Evolutionary conservation across 2,797 vertebrate genomes (phyloP).

Genomic region (Lepus townsendii): DNA sequence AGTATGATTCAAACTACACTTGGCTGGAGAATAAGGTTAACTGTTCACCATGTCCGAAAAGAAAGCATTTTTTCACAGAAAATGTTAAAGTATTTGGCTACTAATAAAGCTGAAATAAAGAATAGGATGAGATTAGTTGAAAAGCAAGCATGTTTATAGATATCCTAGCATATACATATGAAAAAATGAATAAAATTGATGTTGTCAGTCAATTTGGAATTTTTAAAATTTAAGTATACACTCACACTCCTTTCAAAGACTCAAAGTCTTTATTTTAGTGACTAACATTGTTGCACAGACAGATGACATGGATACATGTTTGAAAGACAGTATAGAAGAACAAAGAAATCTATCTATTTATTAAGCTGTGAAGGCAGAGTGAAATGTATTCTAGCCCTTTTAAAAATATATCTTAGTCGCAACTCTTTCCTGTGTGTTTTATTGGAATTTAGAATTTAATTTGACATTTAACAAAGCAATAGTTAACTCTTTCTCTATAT

Average conservation of each 20-base stretch:
- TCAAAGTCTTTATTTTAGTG: conserved; percentile 24
- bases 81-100: conserved; percentile 59
- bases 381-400: conserved; percentile 57
- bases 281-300: background rate
- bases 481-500: conserved; percentile 74
- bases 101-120: conserved; percentile 37
- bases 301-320: background rate
- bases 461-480: conserved; percentile 76
- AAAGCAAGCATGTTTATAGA: conserved; percentile 6
- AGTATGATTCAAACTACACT: background rate
- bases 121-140: conserved; percentile 15
- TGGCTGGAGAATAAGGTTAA: conserved; percentile 10
- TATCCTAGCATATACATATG: background rate
- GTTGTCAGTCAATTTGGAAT: conserved; percentile 1
- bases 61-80: conserved; percentile 1
- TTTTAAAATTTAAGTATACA: conserved; percentile 48
- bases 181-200: background rate
- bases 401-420: conserved; percentile 66
- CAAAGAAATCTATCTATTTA: conserved; percentile 55
- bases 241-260: conserved; percentile 48
- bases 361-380: conserved; percentile 51
- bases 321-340: conserved; percentile 48
- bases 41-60: conserved; percentile 18
- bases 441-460: conserved; percentile 80
- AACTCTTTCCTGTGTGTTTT: conserved; percentile 65